These are phyloP conservation scores for Tupaia chinensis DNA, from an alignment of 2,113 vertebrate genomes.

Conservation along the genomic window DNA sequence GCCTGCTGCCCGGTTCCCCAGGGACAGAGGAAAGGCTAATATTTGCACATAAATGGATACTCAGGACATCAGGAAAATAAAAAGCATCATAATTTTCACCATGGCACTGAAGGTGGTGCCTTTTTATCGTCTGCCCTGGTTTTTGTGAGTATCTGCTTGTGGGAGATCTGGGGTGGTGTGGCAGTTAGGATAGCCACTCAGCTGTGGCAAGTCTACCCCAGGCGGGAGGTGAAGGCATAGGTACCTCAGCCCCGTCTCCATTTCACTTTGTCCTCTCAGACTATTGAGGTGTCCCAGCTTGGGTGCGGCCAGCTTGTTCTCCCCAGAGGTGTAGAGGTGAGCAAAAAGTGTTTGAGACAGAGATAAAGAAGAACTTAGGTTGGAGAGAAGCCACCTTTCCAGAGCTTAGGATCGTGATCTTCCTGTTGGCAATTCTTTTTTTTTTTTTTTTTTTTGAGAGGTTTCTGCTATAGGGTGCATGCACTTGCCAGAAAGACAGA, in stretches of 20 bases:
- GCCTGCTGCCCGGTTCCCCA: not conserved
- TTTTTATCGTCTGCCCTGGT: not conserved
- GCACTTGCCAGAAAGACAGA: too few species aligned
- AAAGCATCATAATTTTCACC: not conserved
- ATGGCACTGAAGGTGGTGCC: not conserved
- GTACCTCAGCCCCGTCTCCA: rapidly evolving
- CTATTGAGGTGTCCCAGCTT: not conserved
- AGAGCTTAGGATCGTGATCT: not conserved
- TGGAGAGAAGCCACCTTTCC: not conserved
- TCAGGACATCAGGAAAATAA: constrained; percentile 48
- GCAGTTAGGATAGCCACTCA: not conserved
- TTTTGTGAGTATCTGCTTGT: not conserved
- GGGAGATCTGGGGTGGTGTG: not conserved
- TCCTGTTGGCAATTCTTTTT: not conserved
- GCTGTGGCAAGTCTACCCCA: too few species aligned
- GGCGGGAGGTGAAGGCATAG: not conserved
- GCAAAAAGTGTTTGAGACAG: not conserved
- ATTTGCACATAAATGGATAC: constrained; percentile 49
- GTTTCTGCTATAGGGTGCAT: too few species aligned
- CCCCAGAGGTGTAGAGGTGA: not conserved
- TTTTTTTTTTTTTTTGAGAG: too few species aligned
- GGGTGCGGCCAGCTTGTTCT: not conserved
- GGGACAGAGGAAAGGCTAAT: not conserved
- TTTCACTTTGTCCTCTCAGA: not conserved
- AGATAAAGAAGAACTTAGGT: not conserved